These are phyloP conservation scores for Cynoglossus semilaevis DNA, from an alignment of 2,113 vertebrate genomes.

Conservation along the genomic window DNA sequence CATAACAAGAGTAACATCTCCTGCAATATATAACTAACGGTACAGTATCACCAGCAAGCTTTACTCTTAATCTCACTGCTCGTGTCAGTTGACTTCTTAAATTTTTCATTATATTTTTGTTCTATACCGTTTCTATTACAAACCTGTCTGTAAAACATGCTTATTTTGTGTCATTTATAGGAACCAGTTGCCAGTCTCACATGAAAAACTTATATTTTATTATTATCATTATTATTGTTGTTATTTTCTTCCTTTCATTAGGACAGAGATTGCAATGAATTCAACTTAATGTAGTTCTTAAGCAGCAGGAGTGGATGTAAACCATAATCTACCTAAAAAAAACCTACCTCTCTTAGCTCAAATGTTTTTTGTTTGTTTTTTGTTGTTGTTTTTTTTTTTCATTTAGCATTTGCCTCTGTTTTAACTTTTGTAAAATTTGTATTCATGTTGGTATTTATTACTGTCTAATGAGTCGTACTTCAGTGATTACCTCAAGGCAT, in stretches of 20 bases:
- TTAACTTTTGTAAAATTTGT: conserved; percentile 80
- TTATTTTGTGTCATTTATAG: conserved; percentile 22
- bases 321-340: conserved; percentile 75
- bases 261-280: conserved; percentile 72
- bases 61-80: conserved; percentile 49
- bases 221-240: conserved; percentile 1
- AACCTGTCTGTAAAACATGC: conserved; percentile 57
- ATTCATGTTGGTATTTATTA: conserved; percentile 83
- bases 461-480: conserved; percentile 78
- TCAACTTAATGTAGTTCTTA: conserved; percentile 72
- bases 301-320: conserved; percentile 71
- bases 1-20: conserved; percentile 45
- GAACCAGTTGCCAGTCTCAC: conserved; percentile 45
- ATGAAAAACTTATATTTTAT: conserved; percentile 28
- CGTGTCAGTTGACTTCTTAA: conserved; percentile 44
- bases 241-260: conserved; percentile 38
- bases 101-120: conserved; percentile 34
- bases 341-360: conserved; percentile 82
- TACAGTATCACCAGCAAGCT: conserved; percentile 76
- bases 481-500: conserved; percentile 80
- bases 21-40: conserved; percentile 60
- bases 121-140: conserved; percentile 60
- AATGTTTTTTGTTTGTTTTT: conserved; percentile 67
- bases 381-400: conserved; percentile 68
- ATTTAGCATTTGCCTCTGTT: conserved; percentile 77